phyloP scores from a whole-genome alignment of 1,140 invertebrate species.

The Drosophila cardini region DNA sequence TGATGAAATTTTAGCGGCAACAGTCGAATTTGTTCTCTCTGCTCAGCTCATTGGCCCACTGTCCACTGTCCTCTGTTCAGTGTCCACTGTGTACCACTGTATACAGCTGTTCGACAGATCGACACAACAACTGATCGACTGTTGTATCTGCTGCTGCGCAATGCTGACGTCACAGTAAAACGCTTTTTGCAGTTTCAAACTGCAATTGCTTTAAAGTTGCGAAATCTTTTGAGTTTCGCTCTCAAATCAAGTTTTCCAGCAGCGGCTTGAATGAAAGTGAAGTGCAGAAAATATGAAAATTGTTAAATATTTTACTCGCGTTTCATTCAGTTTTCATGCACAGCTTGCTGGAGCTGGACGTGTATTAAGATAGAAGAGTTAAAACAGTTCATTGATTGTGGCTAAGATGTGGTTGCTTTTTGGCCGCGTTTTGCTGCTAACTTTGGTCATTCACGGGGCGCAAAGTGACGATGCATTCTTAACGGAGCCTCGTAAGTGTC shows the following conservation, averaged over 20 bases:
- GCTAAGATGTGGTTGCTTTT: constrained; percentile 33
- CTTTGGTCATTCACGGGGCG: constrained; percentile 28
- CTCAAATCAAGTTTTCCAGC: constrained; percentile 76
- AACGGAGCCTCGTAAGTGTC: constrained; percentile 80
- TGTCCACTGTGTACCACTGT: constrained; percentile 31
- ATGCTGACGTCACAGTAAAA: not conserved
- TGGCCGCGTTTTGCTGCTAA: constrained; percentile 37
- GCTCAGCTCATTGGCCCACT: constrained; percentile 15
- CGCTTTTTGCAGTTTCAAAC: constrained; percentile 3
- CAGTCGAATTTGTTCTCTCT: constrained; percentile 47
- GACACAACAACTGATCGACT: constrained; percentile 24
- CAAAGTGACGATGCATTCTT: constrained; percentile 65
- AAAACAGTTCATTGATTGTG: not conserved
- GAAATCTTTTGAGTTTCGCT: constrained; percentile 51
- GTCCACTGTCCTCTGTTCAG: constrained; percentile 28
- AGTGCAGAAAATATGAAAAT: constrained; percentile 60
- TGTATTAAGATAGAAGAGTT: constrained; percentile 9
- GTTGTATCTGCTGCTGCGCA: constrained; percentile 5
- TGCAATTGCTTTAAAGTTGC: constrained; percentile 44
- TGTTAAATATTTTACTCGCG: constrained; percentile 43
- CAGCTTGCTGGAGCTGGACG: constrained; percentile 51
- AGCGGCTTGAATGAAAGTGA: constrained; percentile 52
- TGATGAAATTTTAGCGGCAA: constrained; percentile 61
- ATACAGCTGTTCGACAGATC: constrained; percentile 35
- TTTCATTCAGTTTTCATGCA: constrained; percentile 68